Conservation (phyloP, 2,797 vertebrate species). For the Argyrosomus regius region DNA sequence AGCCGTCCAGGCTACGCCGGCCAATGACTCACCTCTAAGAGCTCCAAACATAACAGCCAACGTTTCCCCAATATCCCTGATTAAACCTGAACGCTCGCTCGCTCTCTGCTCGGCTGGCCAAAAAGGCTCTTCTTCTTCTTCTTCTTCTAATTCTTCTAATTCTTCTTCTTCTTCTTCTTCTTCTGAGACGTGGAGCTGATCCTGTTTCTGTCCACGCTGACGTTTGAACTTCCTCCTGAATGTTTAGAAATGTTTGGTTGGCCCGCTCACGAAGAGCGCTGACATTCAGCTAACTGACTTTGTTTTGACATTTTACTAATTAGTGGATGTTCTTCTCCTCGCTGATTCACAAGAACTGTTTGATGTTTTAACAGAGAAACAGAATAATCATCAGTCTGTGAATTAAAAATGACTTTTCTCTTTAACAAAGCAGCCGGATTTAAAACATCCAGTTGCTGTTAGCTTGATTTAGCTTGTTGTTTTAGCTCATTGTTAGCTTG, state of each 20-base stretch:
- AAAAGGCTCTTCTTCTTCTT: conserved; percentile 81
- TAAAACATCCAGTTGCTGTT: too few species aligned
- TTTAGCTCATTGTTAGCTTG: too few species aligned
- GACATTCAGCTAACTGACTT: conserved; percentile 55
- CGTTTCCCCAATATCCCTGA: conserved; percentile 81
- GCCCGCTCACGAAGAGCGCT: conserved; percentile 46
- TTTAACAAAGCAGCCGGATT: too few species aligned
- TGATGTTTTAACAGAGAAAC: conserved; percentile 22
- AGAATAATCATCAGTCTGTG: conserved; percentile 17
- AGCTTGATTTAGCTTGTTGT: too few species aligned
- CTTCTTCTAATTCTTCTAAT: conserved; percentile 69
- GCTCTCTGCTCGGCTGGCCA: conserved; percentile 67
- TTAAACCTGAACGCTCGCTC: conserved; percentile 79
- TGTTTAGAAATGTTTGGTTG: background rate
- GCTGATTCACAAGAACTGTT: conserved; percentile 11
- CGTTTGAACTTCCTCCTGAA: conserved; percentile 28
- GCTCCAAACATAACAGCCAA: conserved; percentile 75
- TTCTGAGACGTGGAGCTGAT: conserved; percentile 72
- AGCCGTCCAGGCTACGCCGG: conserved; percentile 60
- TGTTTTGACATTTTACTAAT: conserved; percentile 55
- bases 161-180: conserved; percentile 78
- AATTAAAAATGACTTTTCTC: conserved; percentile 12
- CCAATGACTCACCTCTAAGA: conserved; percentile 83
- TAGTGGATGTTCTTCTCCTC: conserved; percentile 27
- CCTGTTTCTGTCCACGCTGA: conserved; percentile 57